These are phyloP conservation scores for Clivina fossor DNA, from an alignment of 2,888 invertebrate genomes.

Conservation along the genomic window DNA sequence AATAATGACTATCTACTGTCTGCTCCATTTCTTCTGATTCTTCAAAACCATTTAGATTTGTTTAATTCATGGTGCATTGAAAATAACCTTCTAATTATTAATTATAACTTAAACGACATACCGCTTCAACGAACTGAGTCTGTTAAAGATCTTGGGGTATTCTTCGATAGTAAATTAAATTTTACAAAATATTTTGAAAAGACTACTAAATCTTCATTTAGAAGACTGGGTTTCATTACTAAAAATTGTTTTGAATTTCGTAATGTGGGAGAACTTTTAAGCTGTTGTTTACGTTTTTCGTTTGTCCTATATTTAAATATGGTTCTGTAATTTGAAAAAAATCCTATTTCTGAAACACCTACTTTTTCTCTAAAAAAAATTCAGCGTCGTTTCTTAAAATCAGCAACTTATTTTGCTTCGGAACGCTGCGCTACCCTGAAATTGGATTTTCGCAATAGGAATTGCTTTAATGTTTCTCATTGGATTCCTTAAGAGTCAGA, in stretches of 20 bases:
- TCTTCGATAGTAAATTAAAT: slow-evolving; percentile 1
- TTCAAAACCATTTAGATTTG: slow-evolving; percentile 2
- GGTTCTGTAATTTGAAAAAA: slow-evolving; percentile 1
- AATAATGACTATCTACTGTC: background rate
- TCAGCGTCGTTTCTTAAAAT: slow-evolving; percentile 1
- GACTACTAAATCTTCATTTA: too few relatives aligned
- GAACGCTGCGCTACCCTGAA: background rate
- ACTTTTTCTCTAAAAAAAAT: slow-evolving; percentile 1
- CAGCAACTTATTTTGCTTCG: background rate
- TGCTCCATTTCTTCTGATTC: background rate
- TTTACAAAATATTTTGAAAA: background rate
- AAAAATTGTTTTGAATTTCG: background rate
- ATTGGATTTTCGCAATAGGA: too few relatives aligned
- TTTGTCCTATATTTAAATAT: background rate
- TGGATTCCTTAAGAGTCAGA: too few relatives aligned
- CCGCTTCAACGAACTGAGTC: too few relatives aligned
- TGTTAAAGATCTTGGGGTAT: background rate
- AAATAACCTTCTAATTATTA: background rate
- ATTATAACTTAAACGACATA: too few relatives aligned
- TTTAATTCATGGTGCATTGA: background rate
- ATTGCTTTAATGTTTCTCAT: too few relatives aligned
- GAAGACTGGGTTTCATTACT: background rate
- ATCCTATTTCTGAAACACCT: background rate
- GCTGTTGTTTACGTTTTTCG: slow-evolving; percentile 2
- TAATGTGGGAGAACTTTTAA: background rate